Evolutionary conservation across 2,113 vertebrate genomes (phyloP).

Genomic region (Mystacornis crossleyi): DNA sequence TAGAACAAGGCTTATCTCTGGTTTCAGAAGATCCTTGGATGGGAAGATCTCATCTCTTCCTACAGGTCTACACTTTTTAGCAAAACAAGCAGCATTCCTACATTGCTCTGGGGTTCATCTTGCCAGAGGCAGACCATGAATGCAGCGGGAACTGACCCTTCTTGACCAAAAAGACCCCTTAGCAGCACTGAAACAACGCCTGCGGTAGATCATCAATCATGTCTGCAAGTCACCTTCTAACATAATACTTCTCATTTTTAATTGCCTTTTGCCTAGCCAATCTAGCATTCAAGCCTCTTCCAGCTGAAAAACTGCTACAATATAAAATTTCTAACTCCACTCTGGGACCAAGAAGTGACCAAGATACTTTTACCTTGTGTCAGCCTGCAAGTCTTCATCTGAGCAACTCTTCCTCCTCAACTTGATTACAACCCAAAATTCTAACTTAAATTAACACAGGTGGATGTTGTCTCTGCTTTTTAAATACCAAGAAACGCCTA

Average conservation of each 20-base stretch:
- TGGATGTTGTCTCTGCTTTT: background rate
- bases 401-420: background rate
- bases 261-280: background rate
- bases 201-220: background rate
- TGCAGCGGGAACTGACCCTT: background rate
- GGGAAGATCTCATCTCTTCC: background rate
- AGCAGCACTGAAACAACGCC: background rate
- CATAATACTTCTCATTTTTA: background rate
- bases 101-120: background rate
- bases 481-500: background rate
- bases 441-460: background rate
- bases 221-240: background rate
- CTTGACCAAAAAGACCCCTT: fast-evolving
- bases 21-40: background rate
- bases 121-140: background rate
- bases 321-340: background rate
- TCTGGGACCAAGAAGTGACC: background rate
- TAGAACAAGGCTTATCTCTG: background rate
- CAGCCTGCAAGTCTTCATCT: background rate
- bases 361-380: background rate
- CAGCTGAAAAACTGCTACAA: background rate
- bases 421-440: background rate
- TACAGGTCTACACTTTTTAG: background rate
- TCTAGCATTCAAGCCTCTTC: background rate
- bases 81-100: background rate